Evolutionary conservation across 2,113 vertebrate genomes (phyloP), one percentile per base, ranked within the genome.

Genomic region (Prionailurus viverrinus): DNA sequence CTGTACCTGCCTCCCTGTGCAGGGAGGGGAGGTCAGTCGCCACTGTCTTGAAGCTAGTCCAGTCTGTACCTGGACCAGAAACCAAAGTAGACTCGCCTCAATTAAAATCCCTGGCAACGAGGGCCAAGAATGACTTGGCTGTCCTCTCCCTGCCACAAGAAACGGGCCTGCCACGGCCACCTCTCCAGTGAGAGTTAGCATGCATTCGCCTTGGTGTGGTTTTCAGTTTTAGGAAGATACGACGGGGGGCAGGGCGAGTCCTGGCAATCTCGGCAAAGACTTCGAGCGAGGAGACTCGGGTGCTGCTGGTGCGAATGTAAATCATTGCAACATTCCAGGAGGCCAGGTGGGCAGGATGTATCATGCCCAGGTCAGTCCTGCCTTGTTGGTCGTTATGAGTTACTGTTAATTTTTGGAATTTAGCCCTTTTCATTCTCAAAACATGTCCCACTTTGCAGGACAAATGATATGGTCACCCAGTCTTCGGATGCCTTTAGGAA

Each of bases 211-310:
- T 89, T 33, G 31, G 21, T 45, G 80, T 71, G n/a, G 29, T 48
- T 63, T 73, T 61, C 69, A 76, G 39, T 25, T 61, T 80, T 53
- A 16, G 45, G 61, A 87, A 48, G 45, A 13, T 19, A 65, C 4
- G 11, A 5, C 33, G 13, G 4, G 29, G 55, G 31, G 27, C 4
- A 0, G 2, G 5, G 33, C 2, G 1, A 21, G 36, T 51, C 48
- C 69, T 2, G 16, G 53, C 39, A 13, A 9, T 19, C 36, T 14
- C 53, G 18, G 51, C 33, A 15, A 23, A 0, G 36, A 25, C 73
- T 51, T 12, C 36, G 31, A 33, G 82, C 7, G 16, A 53, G 83
- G 82, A 25, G 25, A 25, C 71, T 58, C 61, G 66, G 80, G 51
- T 3, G 9, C 39, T 58, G 79, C 71, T 61, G 0, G 1, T 14